A percentile compares a stretch with the other conserved stretches of the same genome.
Evolutionary conservation across 2,113 vertebrate genomes (phyloP).

Genomic region (Romanogobio albipinnatus): DNA sequence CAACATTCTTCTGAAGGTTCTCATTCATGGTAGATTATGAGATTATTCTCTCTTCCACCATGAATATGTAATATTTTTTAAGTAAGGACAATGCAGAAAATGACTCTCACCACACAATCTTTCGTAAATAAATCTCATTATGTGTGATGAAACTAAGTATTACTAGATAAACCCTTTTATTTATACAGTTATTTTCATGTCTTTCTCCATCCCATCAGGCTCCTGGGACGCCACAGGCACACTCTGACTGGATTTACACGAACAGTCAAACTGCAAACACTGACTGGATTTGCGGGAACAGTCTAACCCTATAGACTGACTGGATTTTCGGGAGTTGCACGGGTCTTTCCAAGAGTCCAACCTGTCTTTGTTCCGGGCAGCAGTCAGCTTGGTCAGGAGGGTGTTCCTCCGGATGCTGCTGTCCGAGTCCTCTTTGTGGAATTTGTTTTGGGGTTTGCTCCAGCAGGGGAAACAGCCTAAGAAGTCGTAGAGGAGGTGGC

Average conservation of each 20-base stretch:
- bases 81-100: neutral
- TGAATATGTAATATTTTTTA: neutral
- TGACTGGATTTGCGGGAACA: constrained; percentile 68
- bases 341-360: constrained; percentile 78
- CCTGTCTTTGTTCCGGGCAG: constrained; percentile 75
- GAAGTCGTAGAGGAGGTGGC: constrained; percentile 88
- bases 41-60: neutral
- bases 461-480: constrained; percentile 82
- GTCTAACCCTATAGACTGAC: constrained; percentile 67
- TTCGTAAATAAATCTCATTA: neutral
- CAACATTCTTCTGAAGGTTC: too few species aligned
- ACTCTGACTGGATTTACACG: constrained; percentile 15
- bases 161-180: neutral
- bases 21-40: neutral
- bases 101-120: neutral
- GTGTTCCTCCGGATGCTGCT: constrained; percentile 85
- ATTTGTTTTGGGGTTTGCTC: constrained; percentile 62
- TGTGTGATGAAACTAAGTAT: neutral
- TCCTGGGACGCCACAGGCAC: neutral
- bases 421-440: constrained; percentile 85
- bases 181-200: neutral
- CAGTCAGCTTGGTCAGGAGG: constrained; percentile 79
- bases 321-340: constrained; percentile 64
- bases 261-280: neutral
- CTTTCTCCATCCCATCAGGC: neutral